phyloP scores from a whole-genome alignment of 2,797 vertebrate species.

The Cuculus canorus region DNA sequence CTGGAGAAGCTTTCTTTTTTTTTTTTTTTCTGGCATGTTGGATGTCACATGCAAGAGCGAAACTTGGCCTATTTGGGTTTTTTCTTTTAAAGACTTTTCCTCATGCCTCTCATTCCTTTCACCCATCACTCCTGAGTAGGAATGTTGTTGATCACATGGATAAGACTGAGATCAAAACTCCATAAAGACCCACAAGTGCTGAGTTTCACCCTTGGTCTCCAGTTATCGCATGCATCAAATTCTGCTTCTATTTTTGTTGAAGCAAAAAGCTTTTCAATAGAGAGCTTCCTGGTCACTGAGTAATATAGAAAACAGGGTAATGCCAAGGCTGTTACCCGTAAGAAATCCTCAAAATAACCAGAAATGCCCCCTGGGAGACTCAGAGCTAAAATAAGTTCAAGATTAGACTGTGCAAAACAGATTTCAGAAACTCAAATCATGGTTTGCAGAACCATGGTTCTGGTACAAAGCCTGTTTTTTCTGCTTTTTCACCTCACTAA shows the following conservation, averaged over 20 bases:
- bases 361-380: neutral
- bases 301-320: neutral
- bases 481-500: neutral
- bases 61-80: neutral
- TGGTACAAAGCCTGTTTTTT: neutral
- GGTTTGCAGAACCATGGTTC: neutral
- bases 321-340: neutral
- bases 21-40: neutral
- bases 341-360: conserved; percentile 14
- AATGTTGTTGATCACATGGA: neutral
- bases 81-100: conserved; percentile 10
- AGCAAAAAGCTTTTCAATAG: neutral
- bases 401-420: neutral
- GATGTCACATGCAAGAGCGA: neutral
- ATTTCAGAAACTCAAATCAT: neutral
- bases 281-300: neutral
- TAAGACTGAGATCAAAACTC: neutral
- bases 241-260: neutral
- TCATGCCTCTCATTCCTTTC: conserved; percentile 40
- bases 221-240: neutral
- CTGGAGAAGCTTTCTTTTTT: neutral
- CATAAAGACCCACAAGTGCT: neutral
- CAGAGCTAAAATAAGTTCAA: neutral
- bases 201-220: neutral
- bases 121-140: neutral